phyloP scores from a whole-genome alignment of 2,113 vertebrate genomes.

The Campylomormyrus numenius region DNA sequence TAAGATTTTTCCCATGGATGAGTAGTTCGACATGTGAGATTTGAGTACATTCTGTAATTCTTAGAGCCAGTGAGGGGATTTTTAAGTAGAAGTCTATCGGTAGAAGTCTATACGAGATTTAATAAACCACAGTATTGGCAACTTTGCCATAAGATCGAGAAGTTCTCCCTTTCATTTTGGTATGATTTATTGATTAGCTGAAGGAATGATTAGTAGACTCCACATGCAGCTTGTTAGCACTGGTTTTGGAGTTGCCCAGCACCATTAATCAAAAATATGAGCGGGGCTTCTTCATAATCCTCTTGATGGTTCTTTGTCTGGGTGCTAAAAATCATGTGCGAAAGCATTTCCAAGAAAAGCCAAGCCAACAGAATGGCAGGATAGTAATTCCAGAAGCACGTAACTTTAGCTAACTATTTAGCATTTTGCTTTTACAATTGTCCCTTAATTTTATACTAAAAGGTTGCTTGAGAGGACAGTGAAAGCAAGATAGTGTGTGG shows the following conservation, averaged over 20 bases:
- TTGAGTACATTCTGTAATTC: background rate
- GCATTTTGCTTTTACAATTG: background rate
- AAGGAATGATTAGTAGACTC: background rate
- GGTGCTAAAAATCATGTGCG: constrained; percentile 68
- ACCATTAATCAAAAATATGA: constrained; percentile 11
- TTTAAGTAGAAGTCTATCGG: background rate
- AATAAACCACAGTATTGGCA: background rate
- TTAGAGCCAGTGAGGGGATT: background rate
- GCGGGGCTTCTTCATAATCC: background rate
- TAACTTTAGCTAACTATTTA: background rate
- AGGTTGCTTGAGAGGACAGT: background rate
- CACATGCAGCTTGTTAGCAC: constrained; percentile 12
- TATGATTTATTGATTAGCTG: constrained; percentile 13
- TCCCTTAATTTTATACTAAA: background rate
- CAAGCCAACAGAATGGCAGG: constrained; percentile 78
- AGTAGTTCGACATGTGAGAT: background rate
- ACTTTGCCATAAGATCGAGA: background rate
- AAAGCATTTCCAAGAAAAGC: constrained; percentile 72
- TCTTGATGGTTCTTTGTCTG: constrained; percentile 24
- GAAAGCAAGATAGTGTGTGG: background rate
- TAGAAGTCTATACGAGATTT: background rate
- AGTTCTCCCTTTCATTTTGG: background rate
- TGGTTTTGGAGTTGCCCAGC: background rate
- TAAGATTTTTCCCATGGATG: background rate
- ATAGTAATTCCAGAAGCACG: constrained; percentile 22